phyloP scores from a whole-genome alignment of 1,140 invertebrate genomes.

The Reticulitermes speratus region DNA sequence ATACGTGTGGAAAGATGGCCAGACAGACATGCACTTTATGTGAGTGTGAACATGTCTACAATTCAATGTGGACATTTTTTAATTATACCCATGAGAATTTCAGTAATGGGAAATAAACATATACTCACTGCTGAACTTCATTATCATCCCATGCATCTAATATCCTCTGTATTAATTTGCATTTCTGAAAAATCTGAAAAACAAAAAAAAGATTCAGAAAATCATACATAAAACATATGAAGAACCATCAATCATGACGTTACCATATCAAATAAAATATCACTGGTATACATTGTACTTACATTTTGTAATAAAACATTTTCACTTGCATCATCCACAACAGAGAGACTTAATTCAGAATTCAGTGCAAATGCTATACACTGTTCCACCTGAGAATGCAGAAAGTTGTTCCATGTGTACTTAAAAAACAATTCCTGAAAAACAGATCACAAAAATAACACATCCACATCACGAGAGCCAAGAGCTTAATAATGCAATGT shows the following conservation, averaged over 20 bases:
- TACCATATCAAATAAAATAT: slow-evolving; percentile 14
- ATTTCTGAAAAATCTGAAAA: slow-evolving; percentile 66
- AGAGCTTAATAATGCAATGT: too few species aligned
- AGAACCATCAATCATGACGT: background rate
- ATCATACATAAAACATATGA: slow-evolving; percentile 40
- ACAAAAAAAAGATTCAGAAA: slow-evolving; percentile 40
- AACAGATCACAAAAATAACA: too few species aligned
- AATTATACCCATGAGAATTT: too few species aligned
- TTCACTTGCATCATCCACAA: slow-evolving; percentile 42
- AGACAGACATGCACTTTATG: too few species aligned
- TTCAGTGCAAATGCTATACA: slow-evolving; percentile 67
- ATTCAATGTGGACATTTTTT: too few species aligned
- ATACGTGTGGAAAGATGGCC: too few species aligned
- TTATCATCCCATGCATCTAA: slow-evolving; percentile 66
- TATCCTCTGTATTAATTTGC: slow-evolving; percentile 63
- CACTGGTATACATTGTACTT: slow-evolving; percentile 40
- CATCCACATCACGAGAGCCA: too few species aligned
- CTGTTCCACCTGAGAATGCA: slow-evolving; percentile 80
- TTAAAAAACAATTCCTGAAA: slow-evolving; percentile 77
- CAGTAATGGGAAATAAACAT: too few species aligned
- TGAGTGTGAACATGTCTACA: too few species aligned
- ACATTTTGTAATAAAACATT: slow-evolving; percentile 56
- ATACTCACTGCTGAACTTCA: slow-evolving; percentile 55
- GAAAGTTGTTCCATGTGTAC: slow-evolving; percentile 85
- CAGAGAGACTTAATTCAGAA: slow-evolving; percentile 39